Evolutionary conservation across 2,888 invertebrate genomes (phyloP).

Genomic region (Steinernema scapterisci): DNA sequence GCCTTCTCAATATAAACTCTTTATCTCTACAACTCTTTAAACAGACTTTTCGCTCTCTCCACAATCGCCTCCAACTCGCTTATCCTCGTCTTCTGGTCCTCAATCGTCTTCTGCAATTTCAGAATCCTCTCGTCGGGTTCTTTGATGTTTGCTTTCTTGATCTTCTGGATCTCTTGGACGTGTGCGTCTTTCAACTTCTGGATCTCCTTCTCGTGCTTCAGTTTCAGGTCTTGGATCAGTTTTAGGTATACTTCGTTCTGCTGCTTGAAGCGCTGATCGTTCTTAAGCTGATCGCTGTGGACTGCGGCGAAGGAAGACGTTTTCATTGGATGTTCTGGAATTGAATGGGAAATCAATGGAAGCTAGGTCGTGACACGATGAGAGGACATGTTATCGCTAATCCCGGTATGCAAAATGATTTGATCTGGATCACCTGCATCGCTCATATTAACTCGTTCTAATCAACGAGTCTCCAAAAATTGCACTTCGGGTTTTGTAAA

Average conservation of each 20-base stretch:
- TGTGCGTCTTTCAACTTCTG: slow-evolving; percentile 1
- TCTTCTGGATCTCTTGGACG: not conserved
- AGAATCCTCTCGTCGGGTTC: not conserved
- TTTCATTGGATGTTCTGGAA: not conserved
- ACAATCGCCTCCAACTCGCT: not conserved
- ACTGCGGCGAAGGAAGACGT: slow-evolving; percentile 13
- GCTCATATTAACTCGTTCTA: slow-evolving; percentile 15
- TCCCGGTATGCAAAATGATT: too few species aligned
- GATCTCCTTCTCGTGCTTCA: slow-evolving; percentile 17
- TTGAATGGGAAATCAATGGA: too few species aligned
- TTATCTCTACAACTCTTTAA: not conserved
- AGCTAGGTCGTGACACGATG: too few species aligned
- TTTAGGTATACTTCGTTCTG: slow-evolving; percentile 13
- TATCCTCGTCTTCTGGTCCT: slow-evolving; percentile 13
- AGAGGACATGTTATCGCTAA: too few species aligned
- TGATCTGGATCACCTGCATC: too few species aligned
- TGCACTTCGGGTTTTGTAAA: not conserved
- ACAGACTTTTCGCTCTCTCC: not conserved
- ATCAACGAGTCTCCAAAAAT: not conserved
- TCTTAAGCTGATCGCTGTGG: not conserved
- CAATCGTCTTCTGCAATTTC: slow-evolving; percentile 6
- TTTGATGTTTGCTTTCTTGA: not conserved
- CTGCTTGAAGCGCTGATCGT: slow-evolving; percentile 26
- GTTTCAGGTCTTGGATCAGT: slow-evolving; percentile 7
- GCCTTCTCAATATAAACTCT: too few species aligned